Conservation (phyloP, 2,113 vertebrate genomes). For the Plectropomus leopardus region DNA sequence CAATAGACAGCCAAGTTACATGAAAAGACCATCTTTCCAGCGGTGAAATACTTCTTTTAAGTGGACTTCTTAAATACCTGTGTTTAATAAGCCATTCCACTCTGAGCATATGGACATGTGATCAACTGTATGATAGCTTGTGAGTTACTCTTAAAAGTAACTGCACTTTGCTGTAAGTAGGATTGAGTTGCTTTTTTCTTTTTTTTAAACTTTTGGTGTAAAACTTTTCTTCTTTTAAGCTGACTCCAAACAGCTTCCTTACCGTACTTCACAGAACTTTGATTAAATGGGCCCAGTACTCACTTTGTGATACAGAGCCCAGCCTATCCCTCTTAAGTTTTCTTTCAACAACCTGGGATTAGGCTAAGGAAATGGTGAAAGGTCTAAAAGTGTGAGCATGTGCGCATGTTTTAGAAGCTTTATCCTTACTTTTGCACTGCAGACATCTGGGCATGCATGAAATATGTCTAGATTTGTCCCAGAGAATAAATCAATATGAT, state of each 20-base stretch:
- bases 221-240: neutral
- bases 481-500: slow-evolving; percentile 12
- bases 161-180: neutral
- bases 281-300: neutral
- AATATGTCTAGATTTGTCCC: neutral
- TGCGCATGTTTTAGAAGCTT: neutral
- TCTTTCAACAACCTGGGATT: neutral
- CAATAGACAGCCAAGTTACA: no score
- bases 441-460: neutral
- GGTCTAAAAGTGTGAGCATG: neutral
- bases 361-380: neutral
- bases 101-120: neutral
- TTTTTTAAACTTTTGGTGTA: neutral
- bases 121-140: neutral
- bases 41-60: no score
- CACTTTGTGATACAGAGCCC: neutral
- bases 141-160: neutral
- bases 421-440: neutral
- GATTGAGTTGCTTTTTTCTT: neutral
- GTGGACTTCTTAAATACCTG: no score
- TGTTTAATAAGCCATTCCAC: neutral
- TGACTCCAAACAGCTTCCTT: neutral
- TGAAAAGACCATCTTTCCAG: no score
- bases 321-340: neutral
- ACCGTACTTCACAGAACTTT: slow-evolving; percentile 1